Evolutionary conservation across 2,888 invertebrate species (phyloP), one percentile per base, ranked within the genome.

Genomic region (Macropis europaea): DNA sequence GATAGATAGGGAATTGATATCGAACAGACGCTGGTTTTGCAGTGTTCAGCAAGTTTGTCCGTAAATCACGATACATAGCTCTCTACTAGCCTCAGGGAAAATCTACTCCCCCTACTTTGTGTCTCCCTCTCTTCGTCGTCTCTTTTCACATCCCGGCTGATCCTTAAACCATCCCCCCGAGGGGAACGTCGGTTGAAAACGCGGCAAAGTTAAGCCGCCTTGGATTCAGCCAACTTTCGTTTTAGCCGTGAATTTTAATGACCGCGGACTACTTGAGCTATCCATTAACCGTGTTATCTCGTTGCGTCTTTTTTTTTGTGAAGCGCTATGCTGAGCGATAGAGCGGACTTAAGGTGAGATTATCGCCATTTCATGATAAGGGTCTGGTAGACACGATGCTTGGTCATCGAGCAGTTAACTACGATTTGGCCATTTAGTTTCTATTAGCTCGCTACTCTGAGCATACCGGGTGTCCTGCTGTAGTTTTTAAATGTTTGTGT

Each of bases 1-100:
- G 63, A 63, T 34, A 45, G 69, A 80, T 71, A 82, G 76, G 72
- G 74, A 80, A 80, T 80, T 82, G 80, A 81, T 82, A 82, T 79
- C 72, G 71, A 82, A 64, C 69, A 82, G 73, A 68, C 66, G 72
- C 30, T 62, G 57, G 73, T 61, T 63, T 71, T 48, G 71, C 66
- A 71, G 38, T 66, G 66, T 73, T 84, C 80, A 66, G 77, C 79
- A 82, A 85, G 84, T 85, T 84, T 83, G 79, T 82, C 74, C 79
- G 82, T 85, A 83, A 85, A 84, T 85, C 84, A 84, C 82, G 71
- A 76, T 78, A 81, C 82, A 81, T 61, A 22, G 22, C 52, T 56
- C 62, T 67, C 47, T 42, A 43, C 50, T 57, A 22, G 64, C 68
- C 77, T 26, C 54, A 66, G 62, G 80, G 64, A 67, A 76, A 54